Evolutionary conservation across 30 jellyfish, hydroid and myxozoan species (phyloP).

Genomic region (Rhopilema esculentum): DNA sequence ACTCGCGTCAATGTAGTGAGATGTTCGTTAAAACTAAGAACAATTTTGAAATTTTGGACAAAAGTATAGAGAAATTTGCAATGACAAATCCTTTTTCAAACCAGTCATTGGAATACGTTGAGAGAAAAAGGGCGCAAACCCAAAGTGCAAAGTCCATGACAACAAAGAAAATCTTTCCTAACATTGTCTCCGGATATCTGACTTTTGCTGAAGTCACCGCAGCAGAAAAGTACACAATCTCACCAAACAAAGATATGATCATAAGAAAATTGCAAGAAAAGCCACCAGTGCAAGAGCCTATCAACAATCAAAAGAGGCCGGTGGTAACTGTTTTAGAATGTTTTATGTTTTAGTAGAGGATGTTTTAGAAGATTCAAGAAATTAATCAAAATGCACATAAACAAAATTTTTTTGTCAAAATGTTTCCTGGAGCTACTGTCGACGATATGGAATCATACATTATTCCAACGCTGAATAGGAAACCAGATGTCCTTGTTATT

Average conservation of each 20-base stretch:
- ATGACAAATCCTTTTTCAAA: too few species aligned
- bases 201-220: not conserved
- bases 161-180: not conserved
- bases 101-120: not conserved
- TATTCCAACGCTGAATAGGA: conserved; percentile 11
- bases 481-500: conserved; percentile 22
- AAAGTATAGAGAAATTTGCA: too few species aligned
- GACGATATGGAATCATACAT: conserved; percentile 24
- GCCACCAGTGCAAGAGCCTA: too few species aligned
- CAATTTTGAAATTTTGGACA: too few species aligned
- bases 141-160: not conserved
- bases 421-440: too few species aligned
- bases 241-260: too few species aligned
- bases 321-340: too few species aligned
- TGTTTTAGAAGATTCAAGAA: too few species aligned
- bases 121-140: not conserved
- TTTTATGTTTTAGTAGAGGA: too few species aligned
- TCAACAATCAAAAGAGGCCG: too few species aligned
- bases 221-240: not conserved
- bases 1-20: conserved; percentile 3
- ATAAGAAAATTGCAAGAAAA: too few species aligned
- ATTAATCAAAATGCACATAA: not conserved
- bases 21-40: not conserved
- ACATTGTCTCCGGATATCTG: not conserved
- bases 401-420: conserved; percentile 31